Evolutionary conservation across 2,797 vertebrate species (phyloP), one percentile per base, ranked within the genome.

Genomic region (Tamandua tetradactyla): DNA sequence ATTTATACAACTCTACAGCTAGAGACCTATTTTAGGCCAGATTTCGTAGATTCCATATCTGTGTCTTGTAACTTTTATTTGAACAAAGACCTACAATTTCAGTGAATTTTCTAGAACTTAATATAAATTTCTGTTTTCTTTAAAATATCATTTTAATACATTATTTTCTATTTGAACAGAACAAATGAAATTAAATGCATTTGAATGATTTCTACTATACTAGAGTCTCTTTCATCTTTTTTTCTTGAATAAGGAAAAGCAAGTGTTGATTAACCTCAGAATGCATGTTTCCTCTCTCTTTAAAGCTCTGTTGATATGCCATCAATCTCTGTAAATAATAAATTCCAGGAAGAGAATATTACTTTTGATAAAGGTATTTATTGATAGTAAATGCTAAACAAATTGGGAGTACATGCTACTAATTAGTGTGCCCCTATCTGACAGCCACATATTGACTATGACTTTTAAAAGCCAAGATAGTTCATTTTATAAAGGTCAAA

Each of bases 291-390:
- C 40, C 6, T 74, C 40, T 71, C 14, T 71, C 62, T 64, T 62
- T 61, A 59, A 93, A 61, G 27, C 59, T 83, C 17, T 87, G 14
- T 68, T 6, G 55, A 59, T 10, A 87, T 94, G 32, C 79, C 79
- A 91, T 92, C 75, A 81, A 62, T 10, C 7, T 14, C 3, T 94
- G 55, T 61, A 91, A 98, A 64, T 18, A 93, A 52, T n/a, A 93
- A 95, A 52, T 27, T 96, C n/a, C 62, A 17, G 90, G 5, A 52
- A 89, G 23, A 92, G 75, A 61, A 94, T 93, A 96, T 57, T 96
- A 72, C 15, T 59, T 44, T 74, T 35, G 76, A 68, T 96, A 13
- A 69, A 35, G 6, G 55, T 79, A 14, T 81, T 92, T 37, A 89
- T 62, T 27, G 22, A 49, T 9, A 84, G 12, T 84, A 81, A 89